These are phyloP conservation scores for Oryzias celebensis DNA, from an alignment of 2,113 vertebrate genomes.

Conservation along the genomic window DNA sequence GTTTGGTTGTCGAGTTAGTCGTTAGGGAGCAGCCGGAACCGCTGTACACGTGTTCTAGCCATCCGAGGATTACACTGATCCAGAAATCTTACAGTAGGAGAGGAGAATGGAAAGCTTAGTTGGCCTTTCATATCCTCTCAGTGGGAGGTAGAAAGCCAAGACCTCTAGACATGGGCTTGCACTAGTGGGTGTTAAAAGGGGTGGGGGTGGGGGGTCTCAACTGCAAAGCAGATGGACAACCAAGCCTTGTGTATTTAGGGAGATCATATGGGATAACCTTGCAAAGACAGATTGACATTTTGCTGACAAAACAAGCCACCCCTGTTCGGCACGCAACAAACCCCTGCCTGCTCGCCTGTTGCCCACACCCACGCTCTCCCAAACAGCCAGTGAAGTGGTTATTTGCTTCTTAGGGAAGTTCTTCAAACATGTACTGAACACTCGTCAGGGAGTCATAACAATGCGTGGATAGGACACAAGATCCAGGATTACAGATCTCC, in stretches of 20 bases:
- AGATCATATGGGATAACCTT: slow-evolving; percentile 74
- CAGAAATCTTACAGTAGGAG: slow-evolving; percentile 71
- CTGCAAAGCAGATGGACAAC: slow-evolving; percentile 72
- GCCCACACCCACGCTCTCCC: slow-evolving; percentile 27
- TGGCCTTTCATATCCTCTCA: slow-evolving; percentile 69
- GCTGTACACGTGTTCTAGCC: slow-evolving; percentile 67
- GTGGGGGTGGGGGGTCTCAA: slow-evolving; percentile 38
- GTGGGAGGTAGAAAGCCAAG: slow-evolving; percentile 71
- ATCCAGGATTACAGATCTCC: slow-evolving; percentile 55
- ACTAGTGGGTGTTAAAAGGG: slow-evolving; percentile 58
- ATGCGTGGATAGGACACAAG: slow-evolving; percentile 52
- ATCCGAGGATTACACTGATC: slow-evolving; percentile 70
- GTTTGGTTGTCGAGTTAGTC: slow-evolving; percentile 68
- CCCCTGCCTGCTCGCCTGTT: slow-evolving; percentile 22
- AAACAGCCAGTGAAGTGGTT: slow-evolving; percentile 52
- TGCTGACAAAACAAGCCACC: slow-evolving; percentile 74
- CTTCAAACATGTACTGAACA: slow-evolving; percentile 53
- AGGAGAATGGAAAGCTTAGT: slow-evolving; percentile 72
- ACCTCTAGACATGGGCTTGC: slow-evolving; percentile 61
- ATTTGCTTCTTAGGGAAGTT: slow-evolving; percentile 70
- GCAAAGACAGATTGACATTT: slow-evolving; percentile 73
- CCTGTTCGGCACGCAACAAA: slow-evolving; percentile 45
- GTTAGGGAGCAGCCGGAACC: slow-evolving; percentile 70
- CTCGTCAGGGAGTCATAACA: slow-evolving; percentile 56
- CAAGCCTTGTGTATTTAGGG: slow-evolving; percentile 66